Conservation (phyloP, 1,140 invertebrate species). For the Heliconius hewitsoni region DNA sequence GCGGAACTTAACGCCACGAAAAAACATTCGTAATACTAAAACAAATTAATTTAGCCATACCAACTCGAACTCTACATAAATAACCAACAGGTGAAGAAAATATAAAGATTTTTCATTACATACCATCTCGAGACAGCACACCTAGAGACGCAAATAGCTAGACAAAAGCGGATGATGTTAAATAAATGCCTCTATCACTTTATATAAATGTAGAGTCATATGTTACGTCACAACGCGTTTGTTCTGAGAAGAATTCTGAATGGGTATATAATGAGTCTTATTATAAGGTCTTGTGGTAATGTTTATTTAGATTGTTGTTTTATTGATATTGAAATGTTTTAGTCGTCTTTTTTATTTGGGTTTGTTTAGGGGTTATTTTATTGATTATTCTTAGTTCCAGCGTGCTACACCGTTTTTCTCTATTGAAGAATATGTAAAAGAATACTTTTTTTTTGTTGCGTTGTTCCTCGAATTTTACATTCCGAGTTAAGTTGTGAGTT, state of each 20-base stretch:
- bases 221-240: slow-evolving; percentile 1
- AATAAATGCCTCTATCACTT: slow-evolving; percentile 24
- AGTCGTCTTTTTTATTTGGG: neutral
- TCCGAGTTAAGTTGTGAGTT: too few relatives aligned
- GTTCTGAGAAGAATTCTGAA: slow-evolving; percentile 24
- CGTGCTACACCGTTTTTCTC: too few relatives aligned
- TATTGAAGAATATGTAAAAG: too few relatives aligned
- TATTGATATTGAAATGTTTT: neutral
- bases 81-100: neutral
- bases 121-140: neutral
- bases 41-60: neutral
- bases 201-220: slow-evolving; percentile 28
- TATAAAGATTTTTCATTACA: neutral
- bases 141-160: neutral
- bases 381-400: too few relatives aligned
- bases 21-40: neutral
- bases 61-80: neutral
- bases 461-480: too few relatives aligned
- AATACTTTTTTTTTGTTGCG: too few relatives aligned
- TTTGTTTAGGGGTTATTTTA: too few relatives aligned
- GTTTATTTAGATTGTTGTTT: neutral
- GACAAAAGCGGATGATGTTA: slow-evolving; percentile 21
- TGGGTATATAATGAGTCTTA: slow-evolving; percentile 21
- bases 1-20: too few relatives aligned
- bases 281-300: neutral